Base-by-base conservation (phyloP, 1,140 invertebrate species). In the Vanessa tameamea region DNA sequence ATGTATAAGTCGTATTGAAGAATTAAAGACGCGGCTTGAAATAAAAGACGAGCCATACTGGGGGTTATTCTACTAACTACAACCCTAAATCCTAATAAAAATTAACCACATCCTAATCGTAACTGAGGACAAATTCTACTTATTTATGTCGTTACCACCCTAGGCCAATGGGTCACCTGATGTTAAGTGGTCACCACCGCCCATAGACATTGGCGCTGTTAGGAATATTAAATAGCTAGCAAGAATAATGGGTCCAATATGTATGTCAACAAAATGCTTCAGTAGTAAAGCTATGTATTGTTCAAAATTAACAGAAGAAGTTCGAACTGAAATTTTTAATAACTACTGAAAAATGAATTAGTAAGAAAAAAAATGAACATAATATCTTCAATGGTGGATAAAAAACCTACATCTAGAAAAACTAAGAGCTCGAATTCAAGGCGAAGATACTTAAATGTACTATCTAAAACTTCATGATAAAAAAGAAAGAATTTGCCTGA, bases 401-500 rank as follows among this genome's bases (percentile, higher is more conserved):
- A 15, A 43, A 31, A 64, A 47, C 15, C 31, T 15, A 20, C 31
- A 26, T 67, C 57, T 51, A 61, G 31, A 53, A 77, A 72, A 61
- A 68, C 69, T 14, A 72, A 26, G 20, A 26, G 14, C 7, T 14
- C 43, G 31, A 68, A 79, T 69, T 80, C 76, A 51, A 80, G 76
- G 74, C 78, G 78, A 51, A 61, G 47, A 67, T 67, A 78, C 81
- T 50, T 77, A 78, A 78, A 9, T 68, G 8, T 82, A 80, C 20
- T 80, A 72, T 73, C 64, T 80, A 70, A 64, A 80, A 72, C 14
- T 80, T n/a, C n/a, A 80, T 79, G 69, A 66, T 47, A 71, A 78
- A 73, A 80, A 80, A 26, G 69, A 69, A 53, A 82, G 72, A 76
- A 78, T 82, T 75, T 80, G 81, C 47, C 71, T 76, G 26, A 80